Base-by-base conservation (phyloP, 2,797 vertebrate species). In the Carcharodon carcharias region DNA sequence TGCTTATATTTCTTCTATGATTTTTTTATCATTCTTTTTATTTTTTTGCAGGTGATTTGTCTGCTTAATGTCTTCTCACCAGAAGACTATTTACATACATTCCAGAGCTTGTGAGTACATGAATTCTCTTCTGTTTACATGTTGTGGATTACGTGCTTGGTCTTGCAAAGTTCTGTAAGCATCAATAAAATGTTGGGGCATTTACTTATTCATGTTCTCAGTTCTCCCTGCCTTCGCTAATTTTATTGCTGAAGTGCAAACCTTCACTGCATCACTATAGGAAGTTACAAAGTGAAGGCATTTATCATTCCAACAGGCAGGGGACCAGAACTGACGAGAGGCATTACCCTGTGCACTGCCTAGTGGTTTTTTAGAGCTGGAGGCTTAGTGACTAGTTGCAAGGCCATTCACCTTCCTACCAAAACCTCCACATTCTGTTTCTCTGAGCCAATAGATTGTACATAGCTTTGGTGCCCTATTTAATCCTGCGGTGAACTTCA, bases 61-160 rank as follows among this genome's bases (percentile, higher is more conserved):
- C 98, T 98, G 73, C 97, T 98, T 4, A 97, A 98, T 54, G 98
- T 98, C 97, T 98, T 98, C 97, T 98, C 98, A 65, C 98, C 98
- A 1, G 98, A 98, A 96, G 96, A 97, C 96, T 97, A 98, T 0
- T 96, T 98, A 97, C 98, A 98, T n/a, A 98, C 97, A 97, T 98
- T 98, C 97, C 98, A 98, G 96, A 98, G 98, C 54, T 98, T 98
- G 98, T 98, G 97, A 98, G 98, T 98, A 96, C 67, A 61, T 85
- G 96, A 88, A 58, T 93, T 35, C 40, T 23, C 21, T 65, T 93
- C 61, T 93, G 40, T 26, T 65, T 82, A 91, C 67, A 35, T 96
- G 63, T 82, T 87, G 97, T 98, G 98, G 97, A 97, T 97, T 97
- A 28, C 96, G 96, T 97, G 97, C 95, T 54, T 63, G 96, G 96